Conservation (phyloP, 2,113 vertebrate genomes). For the Globicephala melas region DNA sequence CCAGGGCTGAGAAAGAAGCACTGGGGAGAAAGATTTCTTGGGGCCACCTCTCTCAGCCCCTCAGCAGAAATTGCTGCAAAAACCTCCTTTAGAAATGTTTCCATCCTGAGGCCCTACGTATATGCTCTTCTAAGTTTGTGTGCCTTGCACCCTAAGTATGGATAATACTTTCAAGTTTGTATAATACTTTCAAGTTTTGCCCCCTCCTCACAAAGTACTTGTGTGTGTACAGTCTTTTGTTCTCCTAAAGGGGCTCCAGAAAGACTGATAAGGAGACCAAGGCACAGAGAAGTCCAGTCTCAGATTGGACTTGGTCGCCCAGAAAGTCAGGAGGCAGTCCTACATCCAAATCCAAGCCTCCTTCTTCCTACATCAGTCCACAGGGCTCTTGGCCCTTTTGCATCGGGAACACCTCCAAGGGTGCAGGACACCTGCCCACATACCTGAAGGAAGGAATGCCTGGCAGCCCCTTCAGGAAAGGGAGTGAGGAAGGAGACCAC, state of each 20-base stretch:
- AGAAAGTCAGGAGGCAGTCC: not conserved
- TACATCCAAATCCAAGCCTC: not conserved
- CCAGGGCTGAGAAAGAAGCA: not conserved
- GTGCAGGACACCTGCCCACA: not conserved
- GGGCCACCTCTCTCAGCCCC: not conserved
- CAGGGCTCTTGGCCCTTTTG: not conserved
- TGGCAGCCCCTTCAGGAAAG: not conserved
- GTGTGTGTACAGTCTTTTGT: not conserved
- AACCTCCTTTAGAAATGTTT: not conserved
- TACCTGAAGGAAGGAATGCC: not conserved
- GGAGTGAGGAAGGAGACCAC: not conserved
- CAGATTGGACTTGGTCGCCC: not conserved
- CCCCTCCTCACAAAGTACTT: not conserved
- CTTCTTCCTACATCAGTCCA: not conserved
- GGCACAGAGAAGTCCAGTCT: not conserved
- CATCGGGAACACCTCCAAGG: not conserved
- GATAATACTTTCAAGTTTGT: not conserved
- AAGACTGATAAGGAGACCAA: not conserved
- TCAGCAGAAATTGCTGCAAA: not conserved
- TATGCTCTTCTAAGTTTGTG: not conserved
- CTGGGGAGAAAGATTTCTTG: not conserved
- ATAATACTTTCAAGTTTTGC: not conserved
- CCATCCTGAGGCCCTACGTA: not conserved
- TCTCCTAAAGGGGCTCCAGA: not conserved
- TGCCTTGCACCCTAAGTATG: not conserved